Evolutionary conservation across 2,888 invertebrate species (phyloP).

Genomic region (Drosophila differens): DNA sequence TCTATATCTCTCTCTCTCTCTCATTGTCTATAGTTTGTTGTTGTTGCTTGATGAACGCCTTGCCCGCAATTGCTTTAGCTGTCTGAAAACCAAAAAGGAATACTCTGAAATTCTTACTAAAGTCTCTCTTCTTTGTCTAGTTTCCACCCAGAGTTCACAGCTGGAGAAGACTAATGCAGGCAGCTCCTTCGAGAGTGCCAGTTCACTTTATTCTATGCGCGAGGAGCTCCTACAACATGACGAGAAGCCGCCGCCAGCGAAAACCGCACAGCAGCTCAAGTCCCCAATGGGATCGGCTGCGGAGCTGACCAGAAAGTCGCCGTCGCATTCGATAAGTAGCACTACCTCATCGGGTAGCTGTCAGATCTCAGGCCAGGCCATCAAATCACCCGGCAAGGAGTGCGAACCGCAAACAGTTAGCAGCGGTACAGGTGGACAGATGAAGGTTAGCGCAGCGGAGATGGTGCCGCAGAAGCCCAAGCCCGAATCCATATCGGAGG

Average conservation of each 20-base stretch:
- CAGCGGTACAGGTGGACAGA: constrained; percentile 32
- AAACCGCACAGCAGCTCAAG: constrained; percentile 43
- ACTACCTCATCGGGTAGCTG: constrained; percentile 88
- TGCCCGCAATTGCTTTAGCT: constrained; percentile 77
- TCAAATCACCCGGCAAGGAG: constrained; percentile 67
- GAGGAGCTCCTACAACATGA: constrained; percentile 88
- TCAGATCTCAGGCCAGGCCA: constrained; percentile 55
- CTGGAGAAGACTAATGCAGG: constrained; percentile 89
- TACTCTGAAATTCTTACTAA: not conserved
- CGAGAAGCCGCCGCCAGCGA: constrained; percentile 49
- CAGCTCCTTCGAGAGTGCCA: constrained; percentile 95
- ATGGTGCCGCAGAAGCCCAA: constrained; percentile 77
- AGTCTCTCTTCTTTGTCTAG: constrained; percentile 53
- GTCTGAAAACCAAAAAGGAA: constrained; percentile 23
- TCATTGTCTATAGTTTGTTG: constrained; percentile 79
- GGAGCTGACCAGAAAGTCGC: constrained; percentile 81
- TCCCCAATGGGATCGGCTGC: constrained; percentile 61
- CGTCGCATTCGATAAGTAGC: constrained; percentile 87
- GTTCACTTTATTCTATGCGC: constrained; percentile 92
- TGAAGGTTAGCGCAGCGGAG: constrained; percentile 47
- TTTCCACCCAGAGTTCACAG: constrained; percentile 85
- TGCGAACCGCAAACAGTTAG: constrained; percentile 52
- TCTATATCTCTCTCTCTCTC: not conserved
- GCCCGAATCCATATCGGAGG: constrained; percentile 88
- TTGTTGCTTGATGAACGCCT: constrained; percentile 84